phyloP scores from a whole-genome alignment of 2,797 vertebrate species.

The Acanthis flammea region DNA sequence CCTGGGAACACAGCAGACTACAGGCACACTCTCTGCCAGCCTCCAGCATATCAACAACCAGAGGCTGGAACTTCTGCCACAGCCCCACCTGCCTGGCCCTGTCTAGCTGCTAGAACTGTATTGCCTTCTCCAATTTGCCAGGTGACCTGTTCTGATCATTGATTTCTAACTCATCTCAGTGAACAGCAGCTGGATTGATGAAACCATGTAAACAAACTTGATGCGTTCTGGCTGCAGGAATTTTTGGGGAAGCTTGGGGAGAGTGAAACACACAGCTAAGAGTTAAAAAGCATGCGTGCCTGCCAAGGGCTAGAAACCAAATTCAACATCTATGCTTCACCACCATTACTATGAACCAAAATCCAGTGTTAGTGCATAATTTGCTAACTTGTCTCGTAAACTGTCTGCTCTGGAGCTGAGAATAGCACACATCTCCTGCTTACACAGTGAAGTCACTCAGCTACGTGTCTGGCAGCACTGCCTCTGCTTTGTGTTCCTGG shows the following conservation, averaged over 20 bases:
- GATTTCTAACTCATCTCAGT: background rate
- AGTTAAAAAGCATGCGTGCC: background rate
- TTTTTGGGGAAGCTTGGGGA: background rate
- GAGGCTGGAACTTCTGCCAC: background rate
- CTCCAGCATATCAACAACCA: background rate
- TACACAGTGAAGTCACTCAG: constrained; percentile 28
- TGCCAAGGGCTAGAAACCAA: background rate
- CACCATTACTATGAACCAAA: background rate
- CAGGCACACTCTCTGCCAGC: background rate
- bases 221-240: background rate
- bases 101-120: background rate
- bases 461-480: constrained; percentile 35
- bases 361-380: background rate
- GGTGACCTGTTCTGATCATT: background rate
- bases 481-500: background rate
- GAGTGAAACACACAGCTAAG: background rate
- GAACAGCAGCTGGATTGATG: background rate
- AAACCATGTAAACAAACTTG: background rate
- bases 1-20: background rate
- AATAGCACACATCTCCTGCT: constrained; percentile 35
- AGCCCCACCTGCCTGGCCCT: background rate
- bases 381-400: background rate
- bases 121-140: background rate
- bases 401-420: background rate
- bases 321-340: background rate